A percentile compares a stretch with the other conserved stretches of the same genome.
Conservation (phyloP, 2,888 invertebrate genomes). For the Notodonta ziczac region DNA sequence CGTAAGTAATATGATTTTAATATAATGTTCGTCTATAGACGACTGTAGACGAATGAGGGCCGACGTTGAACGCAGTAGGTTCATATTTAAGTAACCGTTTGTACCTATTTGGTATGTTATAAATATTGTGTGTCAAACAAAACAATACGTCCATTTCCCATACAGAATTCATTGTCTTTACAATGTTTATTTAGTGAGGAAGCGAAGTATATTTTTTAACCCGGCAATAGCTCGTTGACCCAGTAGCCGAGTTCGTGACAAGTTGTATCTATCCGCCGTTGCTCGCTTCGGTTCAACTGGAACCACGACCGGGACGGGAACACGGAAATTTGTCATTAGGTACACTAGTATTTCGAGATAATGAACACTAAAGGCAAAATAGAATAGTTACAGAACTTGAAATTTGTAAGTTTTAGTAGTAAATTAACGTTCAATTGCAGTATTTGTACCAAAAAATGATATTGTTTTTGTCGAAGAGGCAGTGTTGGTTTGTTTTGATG, state of each 20-base stretch:
- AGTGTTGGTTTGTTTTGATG: slow-evolving; percentile 52
- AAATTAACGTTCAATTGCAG: neutral
- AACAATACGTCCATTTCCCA: neutral
- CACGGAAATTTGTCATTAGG: slow-evolving; percentile 39
- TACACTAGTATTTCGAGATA: slow-evolving; percentile 15
- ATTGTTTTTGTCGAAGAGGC: slow-evolving; percentile 43
- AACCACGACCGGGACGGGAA: slow-evolving; percentile 29
- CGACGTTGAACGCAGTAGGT: too few species aligned
- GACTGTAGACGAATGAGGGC: too few species aligned
- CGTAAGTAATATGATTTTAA: too few species aligned
- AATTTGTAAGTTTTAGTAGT: neutral
- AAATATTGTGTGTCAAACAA: too few species aligned
- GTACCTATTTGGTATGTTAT: too few species aligned
- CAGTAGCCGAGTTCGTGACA: slow-evolving; percentile 74
- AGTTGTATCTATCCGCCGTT: slow-evolving; percentile 56
- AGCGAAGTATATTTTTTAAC: slow-evolving; percentile 37
- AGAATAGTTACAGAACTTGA: neutral
- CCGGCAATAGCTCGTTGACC: slow-evolving; percentile 67
- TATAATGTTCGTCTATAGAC: too few species aligned
- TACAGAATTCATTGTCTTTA: slow-evolving; percentile 9
- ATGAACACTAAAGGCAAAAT: too few species aligned
- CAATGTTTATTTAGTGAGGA: slow-evolving; percentile 26
- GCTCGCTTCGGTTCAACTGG: slow-evolving; percentile 33
- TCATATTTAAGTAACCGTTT: too few species aligned
- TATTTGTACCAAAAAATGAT: slow-evolving; percentile 17